phyloP scores from a whole-genome alignment of 2,797 vertebrate genomes.

The Coregonus sp. region DNA sequence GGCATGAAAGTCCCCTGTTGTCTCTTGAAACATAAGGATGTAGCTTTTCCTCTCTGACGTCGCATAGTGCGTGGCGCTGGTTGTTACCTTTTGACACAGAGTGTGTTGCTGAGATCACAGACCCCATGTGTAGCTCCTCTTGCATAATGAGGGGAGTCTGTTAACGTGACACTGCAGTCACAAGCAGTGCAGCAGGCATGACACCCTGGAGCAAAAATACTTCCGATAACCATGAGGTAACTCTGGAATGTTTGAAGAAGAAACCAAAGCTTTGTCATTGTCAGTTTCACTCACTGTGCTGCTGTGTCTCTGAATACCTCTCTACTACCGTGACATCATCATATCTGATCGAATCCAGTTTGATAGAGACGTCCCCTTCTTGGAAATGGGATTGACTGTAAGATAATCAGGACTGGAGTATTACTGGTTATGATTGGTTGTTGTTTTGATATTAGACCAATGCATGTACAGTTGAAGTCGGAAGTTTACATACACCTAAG shows the following conservation, averaged over 20 bases:
- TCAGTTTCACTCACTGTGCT: slow-evolving; percentile 1
- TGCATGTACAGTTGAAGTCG: neutral
- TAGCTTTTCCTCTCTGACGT: slow-evolving; percentile 23
- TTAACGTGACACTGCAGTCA: slow-evolving; percentile 41
- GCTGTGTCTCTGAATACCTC: neutral
- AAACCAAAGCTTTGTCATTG: slow-evolving; percentile 4
- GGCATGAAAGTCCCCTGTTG: slow-evolving; percentile 70
- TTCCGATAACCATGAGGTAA: slow-evolving; percentile 48
- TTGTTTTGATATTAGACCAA: neutral
- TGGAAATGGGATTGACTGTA: neutral
- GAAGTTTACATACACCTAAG: no score
- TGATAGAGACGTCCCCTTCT: neutral
- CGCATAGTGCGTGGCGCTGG: neutral
- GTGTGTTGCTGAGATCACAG: slow-evolving; percentile 68
- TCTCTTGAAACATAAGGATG: slow-evolving; percentile 55
- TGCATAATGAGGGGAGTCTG: slow-evolving; percentile 59
- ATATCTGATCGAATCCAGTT: neutral
- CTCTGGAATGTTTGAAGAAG: slow-evolving; percentile 27
- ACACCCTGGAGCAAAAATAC: neutral
- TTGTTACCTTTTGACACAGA: slow-evolving; percentile 58
- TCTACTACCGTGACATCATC: neutral
- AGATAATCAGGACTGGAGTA: neutral
- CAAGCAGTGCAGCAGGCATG: slow-evolving; percentile 5
- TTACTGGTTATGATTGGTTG: neutral
- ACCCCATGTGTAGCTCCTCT: slow-evolving; percentile 52